Evolutionary conservation across 2,113 vertebrate species (phyloP).

Genomic region (Amphiprion ocellaris): DNA sequence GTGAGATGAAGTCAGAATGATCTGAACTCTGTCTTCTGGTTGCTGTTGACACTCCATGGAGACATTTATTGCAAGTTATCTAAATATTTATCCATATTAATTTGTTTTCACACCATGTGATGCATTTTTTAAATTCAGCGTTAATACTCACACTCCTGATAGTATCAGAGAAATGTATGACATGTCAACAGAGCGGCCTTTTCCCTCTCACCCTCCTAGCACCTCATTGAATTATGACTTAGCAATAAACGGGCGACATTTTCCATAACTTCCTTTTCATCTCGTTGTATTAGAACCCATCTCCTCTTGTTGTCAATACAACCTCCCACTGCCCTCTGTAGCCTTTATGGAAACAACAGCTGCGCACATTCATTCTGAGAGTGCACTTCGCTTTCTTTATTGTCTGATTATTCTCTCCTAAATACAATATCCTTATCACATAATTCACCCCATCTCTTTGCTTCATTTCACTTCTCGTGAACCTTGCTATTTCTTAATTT

Average conservation of each 20-base stretch:
- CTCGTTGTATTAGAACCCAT: background rate
- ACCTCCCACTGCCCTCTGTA: background rate
- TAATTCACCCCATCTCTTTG: constrained; percentile 17
- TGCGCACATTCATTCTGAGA: constrained; percentile 11
- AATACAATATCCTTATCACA: constrained; percentile 14
- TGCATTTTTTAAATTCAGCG: constrained; percentile 10
- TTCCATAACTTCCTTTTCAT: background rate
- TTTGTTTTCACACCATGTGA: constrained; percentile 1
- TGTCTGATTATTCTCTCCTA: constrained; percentile 13
- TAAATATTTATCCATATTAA: constrained; percentile 45
- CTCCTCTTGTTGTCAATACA: background rate
- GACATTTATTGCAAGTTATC: constrained; percentile 23
- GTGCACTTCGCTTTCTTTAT: background rate
- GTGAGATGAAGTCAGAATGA: background rate
- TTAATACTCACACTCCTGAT: constrained; percentile 1
- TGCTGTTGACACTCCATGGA: constrained; percentile 34
- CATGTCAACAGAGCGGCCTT: background rate
- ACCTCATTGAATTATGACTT: background rate
- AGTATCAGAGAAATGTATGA: background rate
- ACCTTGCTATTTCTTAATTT: constrained; percentile 40
- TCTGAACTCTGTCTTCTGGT: constrained; percentile 33
- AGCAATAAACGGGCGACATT: background rate
- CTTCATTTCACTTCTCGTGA: constrained; percentile 24
- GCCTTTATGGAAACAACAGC: constrained; percentile 5
- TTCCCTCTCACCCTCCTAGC: background rate